Base-by-base conservation (phyloP, 2,888 invertebrate genomes). In the Bimastos eiseni region DNA sequence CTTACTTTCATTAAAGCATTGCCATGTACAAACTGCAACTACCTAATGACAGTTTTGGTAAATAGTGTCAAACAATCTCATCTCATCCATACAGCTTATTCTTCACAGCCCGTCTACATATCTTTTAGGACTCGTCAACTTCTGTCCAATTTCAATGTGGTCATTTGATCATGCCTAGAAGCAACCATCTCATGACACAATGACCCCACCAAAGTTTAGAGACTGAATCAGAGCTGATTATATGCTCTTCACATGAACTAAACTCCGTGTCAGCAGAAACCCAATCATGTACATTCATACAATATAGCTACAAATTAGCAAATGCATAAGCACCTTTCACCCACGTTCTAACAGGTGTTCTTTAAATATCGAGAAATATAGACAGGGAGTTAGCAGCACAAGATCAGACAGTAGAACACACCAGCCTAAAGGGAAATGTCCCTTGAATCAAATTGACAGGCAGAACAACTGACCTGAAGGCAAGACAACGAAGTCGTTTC, bases 381-480 rank as follows among this genome's bases (percentile, higher is more conserved):
- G 49, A 49, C 49, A 49, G 49, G 24, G 49, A 49, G 1, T 49
- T 19, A 17, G 4, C n/a, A 70, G 8, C 30, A 70, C n/a, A n/a
- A n/a, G n/a, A n/a, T n/a, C n/a, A n/a, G n/a, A 70, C 70, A 70
- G n/a, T n/a, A 86, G 34, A 33, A 34, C 21, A 34, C 24, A 44
- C 41, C 49, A 44, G 33, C 33, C n/a, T 24, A 37, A 34, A 0
- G 17, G 30, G 17, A 33, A 84, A 84, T 84, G 84, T n/a, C 15
- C 84, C 33, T 36, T 2, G 24, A 19, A 38, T 37, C 83, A 36
- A 90, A 90, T 49, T 90, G 13, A 33, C 33, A 36, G 33, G 21
- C 24, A 33, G 83, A 90, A 83, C 83, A 38, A 83, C 34, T 36
- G 30, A 44, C 83, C 90, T 90, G 90, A 83, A 90, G 44, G 83